Base-by-base conservation (phyloP, 1,140 invertebrate genomes). In the Cylas formicarius region DNA sequence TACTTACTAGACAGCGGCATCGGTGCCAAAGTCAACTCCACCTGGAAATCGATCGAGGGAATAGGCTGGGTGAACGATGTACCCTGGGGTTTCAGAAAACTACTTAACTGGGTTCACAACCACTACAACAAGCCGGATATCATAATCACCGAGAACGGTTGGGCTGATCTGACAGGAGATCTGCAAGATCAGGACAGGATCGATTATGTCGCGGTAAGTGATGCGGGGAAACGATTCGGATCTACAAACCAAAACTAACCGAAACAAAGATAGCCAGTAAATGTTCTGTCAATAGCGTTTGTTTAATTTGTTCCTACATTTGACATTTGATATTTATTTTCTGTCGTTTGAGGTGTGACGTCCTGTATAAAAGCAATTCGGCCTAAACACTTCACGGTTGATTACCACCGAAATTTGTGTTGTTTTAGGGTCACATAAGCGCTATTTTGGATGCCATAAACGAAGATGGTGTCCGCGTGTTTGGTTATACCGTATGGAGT, bases 71-170 rank as follows among this genome's bases (percentile, higher is more conserved):
- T 46, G 8, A 22, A 18, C 26, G 32, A 16, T 9, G 44, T 40
- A 14, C 81, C 84, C 2, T 78, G 75, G 68, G 83, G 83, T 4
- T 73, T 86, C 48, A 68, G 80, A 14, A 74, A 75, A 47, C 58
- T 78, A 16, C 61, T 87, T 10, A 76, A 75, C 37, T 84, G 78
- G 75, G 78, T 87, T 35, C 73, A 74, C 32, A 71, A 74, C 6
- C 59, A 67, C 2, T 81, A 78, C 48, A 67, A 69, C 8, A 69
- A 75, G 42, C 61, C 72, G 1, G 58, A 67, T 35, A 61, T 78
- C 14, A 61, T 72, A 20, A 70, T 81, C n/a, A 75, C 74, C 6
- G 79, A 81, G 61, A 81, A 78, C 53, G 79, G 78, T 0, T 64
- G 68, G 42, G 64, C 72, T 1, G 70, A 73, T 51, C 29, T 33